These are phyloP conservation scores for Phyllotreta cruciferae DNA, from an alignment of 2,888 invertebrate species.

Conservation along the genomic window DNA sequence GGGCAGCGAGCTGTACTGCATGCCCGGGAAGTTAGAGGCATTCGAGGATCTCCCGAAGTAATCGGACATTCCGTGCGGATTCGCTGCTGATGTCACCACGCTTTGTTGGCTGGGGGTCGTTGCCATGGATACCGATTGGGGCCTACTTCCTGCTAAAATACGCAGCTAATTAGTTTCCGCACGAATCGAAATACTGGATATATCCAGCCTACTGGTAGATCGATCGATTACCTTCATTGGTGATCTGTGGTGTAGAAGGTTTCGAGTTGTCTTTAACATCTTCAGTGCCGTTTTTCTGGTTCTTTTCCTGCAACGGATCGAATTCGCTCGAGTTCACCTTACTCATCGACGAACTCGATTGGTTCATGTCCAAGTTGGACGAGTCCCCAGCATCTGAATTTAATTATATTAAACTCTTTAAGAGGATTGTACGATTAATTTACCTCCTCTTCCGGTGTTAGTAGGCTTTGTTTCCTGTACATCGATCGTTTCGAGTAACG, in stretches of 20 bases:
- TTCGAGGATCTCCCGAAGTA: constrained; percentile 53
- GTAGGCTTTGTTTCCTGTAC: constrained; percentile 41
- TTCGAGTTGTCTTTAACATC: constrained; percentile 50
- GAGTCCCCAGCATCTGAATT: constrained; percentile 33
- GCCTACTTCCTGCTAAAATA: constrained; percentile 43
- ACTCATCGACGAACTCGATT: constrained; percentile 45
- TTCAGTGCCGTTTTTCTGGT: constrained; percentile 51
- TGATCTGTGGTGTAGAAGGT: constrained; percentile 49
- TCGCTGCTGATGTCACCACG: constrained; percentile 48
- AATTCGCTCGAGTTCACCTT: constrained; percentile 65
- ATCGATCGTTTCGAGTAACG: constrained; percentile 66
- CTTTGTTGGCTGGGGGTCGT: constrained; percentile 46
- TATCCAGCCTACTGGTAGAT: constrained; percentile 1
- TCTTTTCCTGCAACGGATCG: constrained; percentile 64
- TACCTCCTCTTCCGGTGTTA: constrained; percentile 43
- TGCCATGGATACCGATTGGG: constrained; percentile 52
- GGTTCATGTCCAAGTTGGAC: constrained; percentile 36
- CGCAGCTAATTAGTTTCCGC: constrained; percentile 15
- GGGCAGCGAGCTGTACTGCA: constrained; percentile 52
- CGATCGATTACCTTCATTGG: constrained; percentile 37
- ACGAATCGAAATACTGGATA: constrained; percentile 18
- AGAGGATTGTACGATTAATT: constrained; percentile 12
- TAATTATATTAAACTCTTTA: not conserved
- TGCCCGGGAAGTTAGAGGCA: constrained; percentile 47
- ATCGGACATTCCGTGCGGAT: constrained; percentile 49